Evolutionary conservation across 2,888 invertebrate genomes (phyloP).

Genomic region (Digitonthophagus gazella): DNA sequence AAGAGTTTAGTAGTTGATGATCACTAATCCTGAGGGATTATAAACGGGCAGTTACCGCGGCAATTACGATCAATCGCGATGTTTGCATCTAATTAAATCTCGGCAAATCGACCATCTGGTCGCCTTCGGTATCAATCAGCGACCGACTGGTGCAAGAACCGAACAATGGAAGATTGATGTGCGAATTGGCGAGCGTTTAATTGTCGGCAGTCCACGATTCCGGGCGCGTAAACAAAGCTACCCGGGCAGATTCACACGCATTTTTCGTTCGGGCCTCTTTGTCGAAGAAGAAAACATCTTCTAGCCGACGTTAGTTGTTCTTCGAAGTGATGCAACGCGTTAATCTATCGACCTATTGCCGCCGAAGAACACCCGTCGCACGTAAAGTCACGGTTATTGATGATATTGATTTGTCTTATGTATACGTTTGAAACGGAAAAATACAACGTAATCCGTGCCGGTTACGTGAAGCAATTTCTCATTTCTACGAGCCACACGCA

Average conservation of each 20-base stretch:
- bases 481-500: neutral
- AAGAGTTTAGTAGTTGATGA: too few species aligned
- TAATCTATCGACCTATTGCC: too few species aligned
- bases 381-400: too few species aligned
- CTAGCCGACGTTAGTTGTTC: too few species aligned
- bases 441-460: neutral
- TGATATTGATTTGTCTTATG: too few species aligned
- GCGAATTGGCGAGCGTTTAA: neutral
- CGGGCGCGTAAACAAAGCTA: neutral
- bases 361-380: too few species aligned
- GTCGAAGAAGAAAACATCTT: neutral
- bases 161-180: neutral
- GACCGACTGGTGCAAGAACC: neutral
- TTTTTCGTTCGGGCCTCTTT: neutral
- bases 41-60: neutral
- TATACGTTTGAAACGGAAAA: neutral
- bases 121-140: neutral
- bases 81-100: neutral
- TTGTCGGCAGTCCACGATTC: neutral
- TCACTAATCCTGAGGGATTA: neutral
- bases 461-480: neutral
- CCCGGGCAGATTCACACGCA: neutral
- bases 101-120: neutral
- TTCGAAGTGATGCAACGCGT: too few species aligned
- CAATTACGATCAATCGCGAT: neutral